Evolutionary conservation across 2,113 vertebrate genomes (phyloP), one percentile per base, ranked within the genome.

Genomic region (Grallaria varia): DNA sequence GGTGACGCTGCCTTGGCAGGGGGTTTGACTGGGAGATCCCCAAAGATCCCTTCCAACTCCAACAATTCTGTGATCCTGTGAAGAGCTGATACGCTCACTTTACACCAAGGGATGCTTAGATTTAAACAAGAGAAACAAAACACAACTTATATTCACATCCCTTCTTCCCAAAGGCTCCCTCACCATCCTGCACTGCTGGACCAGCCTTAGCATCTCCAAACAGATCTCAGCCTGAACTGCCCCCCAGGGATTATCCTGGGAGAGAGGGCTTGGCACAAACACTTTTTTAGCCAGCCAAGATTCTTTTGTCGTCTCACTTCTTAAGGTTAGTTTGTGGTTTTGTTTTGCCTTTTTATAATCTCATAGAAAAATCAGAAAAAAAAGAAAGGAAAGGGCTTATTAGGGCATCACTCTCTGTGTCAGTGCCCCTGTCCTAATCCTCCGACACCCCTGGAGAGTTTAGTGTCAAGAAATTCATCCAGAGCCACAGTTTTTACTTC

Each of bases 221-320:
- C 24, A 5, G 14, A 49, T 5, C 64, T 31, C 45, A 77, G n/a
- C 22, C 59, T 45, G 59, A 71, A 24, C 33, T 1, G 2, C 12
- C 35, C 39, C 24, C 33, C 64, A 63, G n/a, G 7, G n/a, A 78
- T 53, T 39, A 12, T 24, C n/a, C 52, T 33, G 31, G 27, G 23
- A 62, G 7, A 66, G 9, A 69, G 24, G 50, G 11, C 28, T 78
- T 92, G 89, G 60, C 76, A 62, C 42, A 77, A 62, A 30, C 30
- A 13, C 55, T 11, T 74, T 49, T 74, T 37, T 55, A 73, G 15
- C n/a, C 68, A 45, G 68, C 6, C 39, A 77, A 77, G 80, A 77
- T 63, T 69, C 20, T 69, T 86, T 78, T 83, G 27, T 72, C 75
- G 90, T 59, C 55, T 91, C n/a, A 59, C 42, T 95, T 73, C 63